Conservation (phyloP, 2,797 vertebrate genomes). For the Mormyrops attenuatus region DNA sequence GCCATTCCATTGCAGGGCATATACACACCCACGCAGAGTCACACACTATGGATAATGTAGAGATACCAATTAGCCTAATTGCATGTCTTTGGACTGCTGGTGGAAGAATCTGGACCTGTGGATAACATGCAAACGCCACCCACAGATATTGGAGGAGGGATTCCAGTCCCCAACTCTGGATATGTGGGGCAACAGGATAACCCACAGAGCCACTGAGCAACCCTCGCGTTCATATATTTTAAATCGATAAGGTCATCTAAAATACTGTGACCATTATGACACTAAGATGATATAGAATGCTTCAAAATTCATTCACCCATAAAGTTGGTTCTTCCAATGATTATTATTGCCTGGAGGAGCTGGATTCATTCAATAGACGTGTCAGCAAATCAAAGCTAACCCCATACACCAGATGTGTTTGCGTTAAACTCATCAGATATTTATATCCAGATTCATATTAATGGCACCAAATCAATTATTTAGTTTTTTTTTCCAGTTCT, state of each 20-base stretch:
- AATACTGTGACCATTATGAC: background rate
- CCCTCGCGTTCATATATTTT: background rate
- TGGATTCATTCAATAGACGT: slow-evolving; percentile 13
- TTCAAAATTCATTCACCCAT: background rate
- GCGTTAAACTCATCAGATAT: slow-evolving; percentile 49
- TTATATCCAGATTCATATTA: slow-evolving; percentile 56
- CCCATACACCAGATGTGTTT: slow-evolving; percentile 38
- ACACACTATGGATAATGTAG: background rate
- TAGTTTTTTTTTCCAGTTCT: slow-evolving; percentile 49
- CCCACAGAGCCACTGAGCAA: background rate
- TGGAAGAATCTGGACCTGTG: background rate
- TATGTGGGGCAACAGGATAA: background rate
- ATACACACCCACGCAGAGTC: background rate
- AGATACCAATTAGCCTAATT: background rate
- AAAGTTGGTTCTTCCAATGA: slow-evolving; percentile 1
- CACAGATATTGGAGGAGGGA: background rate
- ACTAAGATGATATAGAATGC: background rate
- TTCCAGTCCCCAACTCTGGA: background rate
- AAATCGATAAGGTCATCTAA: background rate
- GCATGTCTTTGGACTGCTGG: background rate
- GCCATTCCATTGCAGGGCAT: background rate
- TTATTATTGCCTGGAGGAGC: slow-evolving; percentile 1
- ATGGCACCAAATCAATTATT: slow-evolving; percentile 61
- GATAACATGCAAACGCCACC: background rate
- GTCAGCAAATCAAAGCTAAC: slow-evolving; percentile 13